A percentile compares a stretch with the other conserved stretches of the same genome.
Evolutionary conservation across 2,797 vertebrate genomes (phyloP).

Genomic region (Sebastes steindachneri): DNA sequence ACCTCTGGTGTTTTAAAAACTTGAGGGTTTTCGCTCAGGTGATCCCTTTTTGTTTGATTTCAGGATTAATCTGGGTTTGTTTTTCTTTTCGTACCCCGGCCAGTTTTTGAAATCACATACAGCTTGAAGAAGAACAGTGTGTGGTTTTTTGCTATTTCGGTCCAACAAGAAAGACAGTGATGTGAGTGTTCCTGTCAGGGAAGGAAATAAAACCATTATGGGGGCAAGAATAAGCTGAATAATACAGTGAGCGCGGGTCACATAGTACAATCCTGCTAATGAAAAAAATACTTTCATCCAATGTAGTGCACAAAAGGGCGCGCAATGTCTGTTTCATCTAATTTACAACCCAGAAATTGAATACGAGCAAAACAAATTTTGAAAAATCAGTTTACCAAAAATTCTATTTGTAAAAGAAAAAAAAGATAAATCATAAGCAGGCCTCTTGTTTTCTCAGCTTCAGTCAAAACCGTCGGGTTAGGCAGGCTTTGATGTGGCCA

Average conservation of each 20-base stretch:
- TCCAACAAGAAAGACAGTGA: conserved; percentile 9
- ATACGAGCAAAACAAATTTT: conserved; percentile 20
- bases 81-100: conserved; percentile 36
- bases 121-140: conserved; percentile 30
- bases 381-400: conserved; percentile 34
- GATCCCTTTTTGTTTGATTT: conserved; percentile 26
- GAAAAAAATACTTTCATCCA: conserved; percentile 8
- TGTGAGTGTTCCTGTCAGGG: conserved; percentile 41
- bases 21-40: neutral
- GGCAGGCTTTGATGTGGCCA: conserved; percentile 64
- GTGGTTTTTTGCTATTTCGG: conserved; percentile 28
- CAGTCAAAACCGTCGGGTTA: conserved; percentile 20
- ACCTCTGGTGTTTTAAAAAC: conserved; percentile 12
- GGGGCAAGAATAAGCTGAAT: conserved; percentile 14
- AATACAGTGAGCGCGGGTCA: conserved; percentile 16
- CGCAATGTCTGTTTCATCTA: neutral
- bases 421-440: conserved; percentile 52
- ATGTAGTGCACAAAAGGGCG: neutral
- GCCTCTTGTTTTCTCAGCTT: conserved; percentile 39
- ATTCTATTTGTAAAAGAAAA: conserved; percentile 12
- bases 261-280: conserved; percentile 5
- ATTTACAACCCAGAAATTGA: conserved; percentile 23
- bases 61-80: conserved; percentile 27
- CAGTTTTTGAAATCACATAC: conserved; percentile 47
- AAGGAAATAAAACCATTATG: conserved; percentile 52